Conservation (phyloP, 1,140 invertebrate species). For the Rhagoletis pomonella region DNA sequence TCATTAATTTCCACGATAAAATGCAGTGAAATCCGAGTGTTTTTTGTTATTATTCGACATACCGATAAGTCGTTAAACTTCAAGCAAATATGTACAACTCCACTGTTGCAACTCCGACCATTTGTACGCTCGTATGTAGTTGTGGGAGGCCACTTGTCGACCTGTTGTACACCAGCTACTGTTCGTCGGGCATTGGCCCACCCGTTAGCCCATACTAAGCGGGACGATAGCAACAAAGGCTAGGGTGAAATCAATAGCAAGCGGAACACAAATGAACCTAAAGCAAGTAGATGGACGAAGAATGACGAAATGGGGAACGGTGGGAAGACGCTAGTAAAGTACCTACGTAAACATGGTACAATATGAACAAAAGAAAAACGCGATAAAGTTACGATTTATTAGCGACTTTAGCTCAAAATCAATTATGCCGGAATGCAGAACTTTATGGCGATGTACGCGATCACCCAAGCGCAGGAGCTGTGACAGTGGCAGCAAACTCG, state of each 20-base stretch:
- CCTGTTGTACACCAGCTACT: conserved; percentile 46
- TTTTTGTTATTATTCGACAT: not conserved
- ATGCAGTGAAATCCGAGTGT: not conserved
- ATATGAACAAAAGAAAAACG: conserved; percentile 53
- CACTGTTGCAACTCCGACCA: not conserved
- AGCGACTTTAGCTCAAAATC: conserved; percentile 72
- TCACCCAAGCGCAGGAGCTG: conserved; percentile 47
- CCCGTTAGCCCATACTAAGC: not conserved
- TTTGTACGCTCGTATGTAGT: not conserved
- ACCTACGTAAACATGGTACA: conserved; percentile 15
- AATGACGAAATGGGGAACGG: not conserved
- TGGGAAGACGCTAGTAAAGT: not conserved
- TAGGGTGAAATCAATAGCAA: conserved; percentile 25
- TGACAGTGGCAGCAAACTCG: not conserved
- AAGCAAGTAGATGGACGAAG: not conserved
- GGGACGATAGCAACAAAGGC: not conserved
- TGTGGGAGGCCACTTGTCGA: conserved; percentile 38
- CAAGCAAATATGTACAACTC: not conserved
- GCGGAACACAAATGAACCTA: not conserved
- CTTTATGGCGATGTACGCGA: conserved; percentile 58
- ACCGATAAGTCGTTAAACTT: not conserved
- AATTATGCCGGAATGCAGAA: conserved; percentile 74
- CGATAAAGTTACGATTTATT: conserved; percentile 74
- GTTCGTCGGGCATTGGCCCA: conserved; percentile 44
- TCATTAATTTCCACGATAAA: conserved; percentile 40